Base-by-base conservation (phyloP, 2,888 invertebrate species). In the Drosophila koepferae region DNA sequence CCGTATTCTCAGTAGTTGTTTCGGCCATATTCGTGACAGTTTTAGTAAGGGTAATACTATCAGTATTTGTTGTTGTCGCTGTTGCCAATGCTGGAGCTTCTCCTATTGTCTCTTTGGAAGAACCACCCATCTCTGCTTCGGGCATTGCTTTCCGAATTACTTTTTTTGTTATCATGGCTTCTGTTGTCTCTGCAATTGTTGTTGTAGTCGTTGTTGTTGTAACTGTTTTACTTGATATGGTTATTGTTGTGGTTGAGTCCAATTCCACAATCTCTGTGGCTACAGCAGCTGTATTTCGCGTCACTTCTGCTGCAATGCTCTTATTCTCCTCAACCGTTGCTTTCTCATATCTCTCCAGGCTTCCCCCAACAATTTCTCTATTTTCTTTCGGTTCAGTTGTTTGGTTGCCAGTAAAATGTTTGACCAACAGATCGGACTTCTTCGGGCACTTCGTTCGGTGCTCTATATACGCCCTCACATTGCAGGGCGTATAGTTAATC, bases 401-500 rank as follows among this genome's bases (percentile, higher is more conserved):
- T 9, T 40, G 16, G 4, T 16, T 10, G 1, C 23, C 23, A 0
- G 58, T 14, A 12, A 74, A 77, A 36, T 63, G 51, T 3, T 59
- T 8, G 20, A 60, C 23, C 48, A 77, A n/a, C n/a, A 71, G 18
- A 0, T 12, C 23, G 1, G 78, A 59, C 9, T 59, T 68, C 16
- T 23, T 44, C 2, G 63, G 60, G 20, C 55, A 64, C 14, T 31
- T 10, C n/a, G 51, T 38, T 0, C 65, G 63, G 2, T 6, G 16
- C 12, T 43, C 60, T n/a, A 77, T 66, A 10, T 79, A 71, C 8
- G 20, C 7, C 7, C 9, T 8, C 48, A 71, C 34, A 46, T 74
- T 77, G n/a, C 55, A 20, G 1, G 79, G 74, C n/a, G 9, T 16
- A 38, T 68, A 77, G 3, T 23, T 48, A 6, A 70, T 43, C 9